These are phyloP conservation scores for Burhinus bistriatus DNA, from an alignment of 2,113 vertebrate species.

Conservation along the genomic window DNA sequence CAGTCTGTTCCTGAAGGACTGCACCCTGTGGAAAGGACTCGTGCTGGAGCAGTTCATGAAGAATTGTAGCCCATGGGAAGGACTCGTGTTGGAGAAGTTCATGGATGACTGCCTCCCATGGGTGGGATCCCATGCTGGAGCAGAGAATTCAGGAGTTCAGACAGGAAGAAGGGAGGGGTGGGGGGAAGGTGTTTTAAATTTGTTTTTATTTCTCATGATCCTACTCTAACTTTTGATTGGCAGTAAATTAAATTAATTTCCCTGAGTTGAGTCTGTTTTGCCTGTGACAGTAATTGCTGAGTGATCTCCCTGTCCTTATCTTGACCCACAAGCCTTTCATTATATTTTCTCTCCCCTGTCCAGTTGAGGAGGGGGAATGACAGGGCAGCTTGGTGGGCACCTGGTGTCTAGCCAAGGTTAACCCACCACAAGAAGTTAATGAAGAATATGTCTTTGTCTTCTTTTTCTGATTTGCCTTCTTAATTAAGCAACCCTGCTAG, in stretches of 20 bases:
- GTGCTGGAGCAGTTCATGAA: not conserved
- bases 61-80: not conserved
- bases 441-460: not conserved
- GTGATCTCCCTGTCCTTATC: not conserved
- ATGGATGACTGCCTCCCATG: rapidly evolving
- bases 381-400: not conserved
- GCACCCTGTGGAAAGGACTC: not conserved
- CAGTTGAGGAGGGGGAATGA: not conserved
- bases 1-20: not conserved
- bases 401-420: not conserved
- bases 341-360: not conserved
- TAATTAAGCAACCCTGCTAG: not conserved
- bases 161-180: not conserved
- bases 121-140: not conserved
- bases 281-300: not conserved
- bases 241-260: not conserved
- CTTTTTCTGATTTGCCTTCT: not conserved
- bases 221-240: not conserved
- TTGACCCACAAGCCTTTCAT: not conserved
- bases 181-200: not conserved
- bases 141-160: not conserved
- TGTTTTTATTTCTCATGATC: not conserved
- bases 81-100: not conserved
- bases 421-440: not conserved
- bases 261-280: not conserved